Base-by-base conservation (phyloP, 2,113 vertebrate species). In the Oreochromis aureus region DNA sequence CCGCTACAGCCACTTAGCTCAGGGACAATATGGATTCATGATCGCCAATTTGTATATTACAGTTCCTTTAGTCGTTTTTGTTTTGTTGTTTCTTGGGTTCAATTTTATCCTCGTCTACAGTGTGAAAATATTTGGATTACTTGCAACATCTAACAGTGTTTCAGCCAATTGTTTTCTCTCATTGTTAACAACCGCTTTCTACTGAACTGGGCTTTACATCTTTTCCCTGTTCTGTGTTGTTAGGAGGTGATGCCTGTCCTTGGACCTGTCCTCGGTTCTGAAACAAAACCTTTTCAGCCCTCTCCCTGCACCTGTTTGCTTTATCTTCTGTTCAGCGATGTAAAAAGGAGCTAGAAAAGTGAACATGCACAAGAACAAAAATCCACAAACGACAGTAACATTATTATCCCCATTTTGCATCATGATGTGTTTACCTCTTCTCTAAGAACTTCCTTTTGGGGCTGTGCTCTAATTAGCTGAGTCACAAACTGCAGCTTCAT, bases 391-490 rank as follows among this genome's bases (percentile, higher is more conserved):
- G 34, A 81, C 41, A 79, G 73, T 16, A 80, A 13, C 54, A 55
- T 79, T 56, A 82, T 76, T 89, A 55, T 66, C 81, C 24, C 46
- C 27, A 48, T 71, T 94, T 91, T 89, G 61, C 86, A 63, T 90
- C 86, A 86, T 81, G 30, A 53, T 18, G 16, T 61, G 48, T 89
- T 86, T 41, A 80, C n/a, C 6, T 81, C 19, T 30, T 87, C 48
- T 58, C 10, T 11, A 78, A 24, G n/a, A 12, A 54, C 46, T 73
- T 78, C 3, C 80, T 54, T 16, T 39, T 80, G 16, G n/a, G 81
- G 16, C 63, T 54, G 53, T 82, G 79, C 36, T 80, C 32, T 82
- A 80, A 91, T 88, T 90, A 85, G 36, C 39, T 39, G n/a, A 16
- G 5, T 32, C 9, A 53, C 51, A 76, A 90, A 80, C 59, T 36